Percentiles rank a stretch among this genome's conserved stretches.
Evolutionary conservation across 2,113 vertebrate genomes (phyloP).

Genomic region (Onychostruthus taczanowskii): DNA sequence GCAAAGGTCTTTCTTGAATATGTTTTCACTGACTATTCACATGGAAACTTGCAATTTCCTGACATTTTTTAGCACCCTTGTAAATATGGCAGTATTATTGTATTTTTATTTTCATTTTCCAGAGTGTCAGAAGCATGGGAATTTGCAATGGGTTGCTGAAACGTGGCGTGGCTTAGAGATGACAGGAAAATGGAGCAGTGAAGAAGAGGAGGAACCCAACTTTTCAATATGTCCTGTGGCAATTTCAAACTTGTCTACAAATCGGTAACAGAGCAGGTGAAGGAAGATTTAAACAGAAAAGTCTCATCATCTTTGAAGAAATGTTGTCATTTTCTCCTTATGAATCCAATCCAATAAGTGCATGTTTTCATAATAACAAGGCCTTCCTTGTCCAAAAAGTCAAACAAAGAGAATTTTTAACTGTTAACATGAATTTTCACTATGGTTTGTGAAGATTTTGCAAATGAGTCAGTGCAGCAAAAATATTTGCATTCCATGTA

Average conservation of each 20-base stretch:
- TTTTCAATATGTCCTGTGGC: not conserved
- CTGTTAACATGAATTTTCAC: not conserved
- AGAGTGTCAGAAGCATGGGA: not conserved
- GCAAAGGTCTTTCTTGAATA: not conserved
- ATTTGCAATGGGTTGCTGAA: not conserved
- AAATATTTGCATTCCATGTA: not conserved
- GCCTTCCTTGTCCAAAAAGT: not conserved
- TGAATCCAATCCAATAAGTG: not conserved
- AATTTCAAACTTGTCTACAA: not conserved
- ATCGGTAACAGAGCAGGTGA: not conserved
- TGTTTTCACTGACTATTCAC: not conserved
- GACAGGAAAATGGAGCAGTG: not conserved
- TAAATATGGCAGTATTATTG: not conserved
- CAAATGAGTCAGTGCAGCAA: not conserved
- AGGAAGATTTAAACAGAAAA: not conserved
- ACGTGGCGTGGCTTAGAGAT: fast-evolving
- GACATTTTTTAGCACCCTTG: not conserved
- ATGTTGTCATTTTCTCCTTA: not conserved
- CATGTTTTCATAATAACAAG: not conserved
- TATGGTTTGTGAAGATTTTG: not conserved
- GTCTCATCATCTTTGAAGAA: fast-evolving
- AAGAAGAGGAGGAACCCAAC: not conserved
- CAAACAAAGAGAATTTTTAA: not conserved
- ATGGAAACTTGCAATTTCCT: not conserved
- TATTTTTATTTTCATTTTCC: not conserved